Base-by-base conservation (phyloP, 2,888 invertebrate genomes). In the Ecliptopera silaceata region DNA sequence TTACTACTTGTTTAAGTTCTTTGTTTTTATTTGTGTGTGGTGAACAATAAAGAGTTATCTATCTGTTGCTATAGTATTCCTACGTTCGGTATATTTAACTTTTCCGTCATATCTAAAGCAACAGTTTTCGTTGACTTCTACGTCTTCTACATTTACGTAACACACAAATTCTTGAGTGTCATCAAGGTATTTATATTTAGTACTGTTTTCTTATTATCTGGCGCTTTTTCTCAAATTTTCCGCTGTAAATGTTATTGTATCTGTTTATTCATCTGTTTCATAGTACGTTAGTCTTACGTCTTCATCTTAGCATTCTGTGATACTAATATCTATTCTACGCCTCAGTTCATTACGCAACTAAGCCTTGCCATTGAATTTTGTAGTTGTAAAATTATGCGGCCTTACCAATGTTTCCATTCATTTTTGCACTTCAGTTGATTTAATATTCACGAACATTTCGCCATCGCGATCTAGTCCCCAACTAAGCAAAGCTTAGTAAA, bases 161-260 rank as follows among this genome's bases (percentile, higher is more conserved):
- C 34, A 32, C 38, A 42, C 42, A 42, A 56, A 55, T 56, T 44
- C 45, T 42, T 15, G 49, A 43, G 56, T 59, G 54, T 55, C 55
- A 54, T 61, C 57, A 32, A 53, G 46, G 56, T 43, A 59, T 62
- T 52, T 72, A 71, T 70, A 67, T 72, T 66, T 61, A 64, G 46
- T 63, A 49, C 39, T 36, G 61, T 61, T 63, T 64, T 66, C 57
- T 63, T 63, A 67, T 57, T 57, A 49, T 57, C 60, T 58, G 52
- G 41, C 48, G 31, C 29, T 48, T 56, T 56, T 42, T 51, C 38
- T n/a, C n/a, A n/a, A n/a, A n/a, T n/a, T n/a, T n/a, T 58, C 17
- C 13, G 36, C 29, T 60, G 57, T 56, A 52, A 64, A 63, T 59
- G 64, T 55, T 43, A 31, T 31, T 26, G 15, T 54, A 58, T 45